A percentile compares a stretch with the other conserved stretches of the same genome.
These are phyloP conservation scores for Aphis craccivora DNA, from an alignment of 1,140 invertebrate genomes.

Conservation along the genomic window DNA sequence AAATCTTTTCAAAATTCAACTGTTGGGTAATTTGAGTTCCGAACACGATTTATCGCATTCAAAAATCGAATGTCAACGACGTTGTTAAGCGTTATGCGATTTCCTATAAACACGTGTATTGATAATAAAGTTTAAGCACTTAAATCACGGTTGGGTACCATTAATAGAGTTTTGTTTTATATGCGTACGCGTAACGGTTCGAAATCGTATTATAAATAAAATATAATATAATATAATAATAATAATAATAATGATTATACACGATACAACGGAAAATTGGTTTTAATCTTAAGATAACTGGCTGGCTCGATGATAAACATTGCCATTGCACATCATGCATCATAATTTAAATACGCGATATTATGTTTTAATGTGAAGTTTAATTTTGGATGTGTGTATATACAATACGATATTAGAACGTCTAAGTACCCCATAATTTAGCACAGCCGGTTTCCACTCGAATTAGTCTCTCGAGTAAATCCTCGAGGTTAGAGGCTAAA, in stretches of 20 bases:
- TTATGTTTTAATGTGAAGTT: constrained; percentile 14
- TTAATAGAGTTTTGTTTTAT: background rate
- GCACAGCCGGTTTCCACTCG: background rate
- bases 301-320: background rate
- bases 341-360: constrained; percentile 34
- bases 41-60: too few relatives aligned
- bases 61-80: too few relatives aligned
- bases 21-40: too few relatives aligned
- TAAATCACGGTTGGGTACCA: background rate
- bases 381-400: background rate
- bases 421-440: constrained; percentile 28
- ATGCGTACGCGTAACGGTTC: background rate
- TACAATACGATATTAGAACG: constrained; percentile 3
- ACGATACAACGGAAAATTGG: background rate
- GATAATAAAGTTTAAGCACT: background rate
- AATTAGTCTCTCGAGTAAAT: constrained; percentile 45
- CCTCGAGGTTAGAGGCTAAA: constrained; percentile 38
- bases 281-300: background rate
- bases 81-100: background rate
- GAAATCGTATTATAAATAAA: background rate
- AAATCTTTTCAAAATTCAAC: background rate
- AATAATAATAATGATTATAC: background rate
- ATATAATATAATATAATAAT: background rate
- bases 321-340: background rate
- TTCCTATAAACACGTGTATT: too few relatives aligned